These are phyloP conservation scores for Malurus elegans DNA, from an alignment of 2,113 vertebrate genomes.

Conservation along the genomic window DNA sequence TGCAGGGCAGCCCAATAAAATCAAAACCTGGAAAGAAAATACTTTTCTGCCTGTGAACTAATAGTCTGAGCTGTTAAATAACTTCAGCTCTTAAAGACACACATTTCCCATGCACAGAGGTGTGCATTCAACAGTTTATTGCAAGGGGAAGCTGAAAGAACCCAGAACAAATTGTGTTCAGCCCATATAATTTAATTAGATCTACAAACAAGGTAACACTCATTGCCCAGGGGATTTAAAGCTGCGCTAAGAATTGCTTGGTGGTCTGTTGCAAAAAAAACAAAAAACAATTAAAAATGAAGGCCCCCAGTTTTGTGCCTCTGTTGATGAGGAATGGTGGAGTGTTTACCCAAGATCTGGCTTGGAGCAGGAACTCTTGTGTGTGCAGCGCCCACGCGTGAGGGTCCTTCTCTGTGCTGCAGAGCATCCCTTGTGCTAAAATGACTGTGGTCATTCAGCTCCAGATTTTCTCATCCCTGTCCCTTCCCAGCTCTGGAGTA, in stretches of 20 bases:
- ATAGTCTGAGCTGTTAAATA: slow-evolving; percentile 64
- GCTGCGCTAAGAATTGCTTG: slow-evolving; percentile 37
- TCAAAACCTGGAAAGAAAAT: slow-evolving; percentile 44
- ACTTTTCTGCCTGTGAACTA: slow-evolving; percentile 52
- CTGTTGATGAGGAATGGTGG: background rate
- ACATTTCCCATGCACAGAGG: slow-evolving; percentile 49
- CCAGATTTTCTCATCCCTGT: background rate
- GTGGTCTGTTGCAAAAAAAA: slow-evolving; percentile 40
- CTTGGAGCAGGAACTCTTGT: background rate
- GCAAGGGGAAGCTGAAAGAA: slow-evolving; percentile 63
- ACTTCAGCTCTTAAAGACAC: slow-evolving; percentile 49
- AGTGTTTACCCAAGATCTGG: background rate
- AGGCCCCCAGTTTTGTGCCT: background rate
- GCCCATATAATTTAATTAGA: slow-evolving; percentile 71
- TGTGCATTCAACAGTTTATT: slow-evolving; percentile 63
- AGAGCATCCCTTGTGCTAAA: background rate
- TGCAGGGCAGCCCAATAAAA: slow-evolving; percentile 25
- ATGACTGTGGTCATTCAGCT: background rate
- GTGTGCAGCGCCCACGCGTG: background rate
- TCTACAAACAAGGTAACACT: slow-evolving; percentile 72
- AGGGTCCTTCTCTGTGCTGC: background rate
- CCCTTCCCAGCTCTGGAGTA: background rate
- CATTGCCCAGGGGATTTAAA: slow-evolving; percentile 64
- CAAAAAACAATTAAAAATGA: background rate
- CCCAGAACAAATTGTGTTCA: slow-evolving; percentile 67